A percentile compares a stretch with the other conserved stretches of the same genome.
Evolutionary conservation across 2,113 vertebrate genomes (phyloP).

Genomic region (Phylloscopus trochilus): DNA sequence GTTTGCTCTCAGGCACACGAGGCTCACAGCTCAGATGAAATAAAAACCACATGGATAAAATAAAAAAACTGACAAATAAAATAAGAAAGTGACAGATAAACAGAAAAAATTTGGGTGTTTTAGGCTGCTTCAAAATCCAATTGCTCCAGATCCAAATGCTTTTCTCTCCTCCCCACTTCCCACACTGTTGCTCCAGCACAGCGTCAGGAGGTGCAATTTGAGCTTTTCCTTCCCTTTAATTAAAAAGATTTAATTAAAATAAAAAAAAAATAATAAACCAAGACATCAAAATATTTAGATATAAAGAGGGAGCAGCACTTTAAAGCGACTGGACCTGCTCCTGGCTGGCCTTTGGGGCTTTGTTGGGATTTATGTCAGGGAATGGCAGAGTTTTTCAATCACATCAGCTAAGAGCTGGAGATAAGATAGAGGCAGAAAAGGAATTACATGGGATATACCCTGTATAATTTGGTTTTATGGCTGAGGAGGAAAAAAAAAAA

Average conservation of each 20-base stretch:
- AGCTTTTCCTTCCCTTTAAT: not conserved
- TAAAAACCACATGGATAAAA: accelerated
- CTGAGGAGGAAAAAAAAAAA: not conserved
- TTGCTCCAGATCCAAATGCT: not conserved
- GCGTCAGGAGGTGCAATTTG: not conserved
- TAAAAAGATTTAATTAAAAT: not conserved
- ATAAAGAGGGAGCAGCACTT: not conserved
- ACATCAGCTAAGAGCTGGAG: constrained; percentile 27
- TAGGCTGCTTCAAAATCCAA: not conserved
- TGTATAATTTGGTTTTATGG: constrained; percentile 16
- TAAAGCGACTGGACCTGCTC: not conserved
- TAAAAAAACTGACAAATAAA: not conserved
- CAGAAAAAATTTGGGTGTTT: not conserved
- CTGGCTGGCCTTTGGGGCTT: not conserved
- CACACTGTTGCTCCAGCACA: not conserved
- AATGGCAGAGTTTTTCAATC: constrained; percentile 45
- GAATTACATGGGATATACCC: constrained; percentile 47
- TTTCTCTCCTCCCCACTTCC: not conserved
- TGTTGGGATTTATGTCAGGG: constrained; percentile 25
- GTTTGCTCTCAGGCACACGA: not conserved
- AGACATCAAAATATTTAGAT: accelerated
- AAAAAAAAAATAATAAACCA: not conserved
- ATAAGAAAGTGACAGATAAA: not conserved
- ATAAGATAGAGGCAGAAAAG: constrained; percentile 24
- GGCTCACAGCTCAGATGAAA: too few relatives aligned